Conservation (phyloP, 2,113 vertebrate genomes). For the Nycticorax nycticorax region DNA sequence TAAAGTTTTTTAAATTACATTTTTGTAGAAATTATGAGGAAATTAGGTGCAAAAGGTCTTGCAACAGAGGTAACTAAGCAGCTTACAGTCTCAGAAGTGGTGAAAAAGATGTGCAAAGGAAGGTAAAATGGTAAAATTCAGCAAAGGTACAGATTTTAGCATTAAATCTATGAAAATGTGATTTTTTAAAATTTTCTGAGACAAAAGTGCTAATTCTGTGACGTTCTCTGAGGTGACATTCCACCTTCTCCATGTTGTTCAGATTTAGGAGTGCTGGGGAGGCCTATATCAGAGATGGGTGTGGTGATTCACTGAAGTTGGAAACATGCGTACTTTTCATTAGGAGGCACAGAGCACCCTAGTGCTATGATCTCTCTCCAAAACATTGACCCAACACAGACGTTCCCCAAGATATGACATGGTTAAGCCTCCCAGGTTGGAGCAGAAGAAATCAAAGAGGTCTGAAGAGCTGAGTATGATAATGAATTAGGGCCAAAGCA, state of each 20-base stretch:
- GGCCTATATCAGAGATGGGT: neutral
- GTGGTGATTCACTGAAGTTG: neutral
- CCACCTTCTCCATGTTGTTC: neutral
- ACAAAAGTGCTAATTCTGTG: neutral
- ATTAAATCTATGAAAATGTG: neutral
- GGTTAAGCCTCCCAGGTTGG: neutral
- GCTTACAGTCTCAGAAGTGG: neutral
- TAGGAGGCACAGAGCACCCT: neutral
- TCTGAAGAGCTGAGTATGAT: neutral
- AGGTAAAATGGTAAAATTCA: neutral
- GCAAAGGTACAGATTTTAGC: neutral
- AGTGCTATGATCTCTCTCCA: neutral
- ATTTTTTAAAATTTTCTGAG: neutral
- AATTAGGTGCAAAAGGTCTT: neutral
- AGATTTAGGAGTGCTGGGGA: neutral
- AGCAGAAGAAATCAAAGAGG: neutral
- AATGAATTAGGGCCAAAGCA: neutral
- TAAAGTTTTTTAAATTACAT: neutral
- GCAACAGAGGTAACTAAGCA: neutral
- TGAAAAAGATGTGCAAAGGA: neutral
- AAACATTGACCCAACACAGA: neutral
- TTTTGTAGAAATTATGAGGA: neutral
- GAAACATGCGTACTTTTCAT: neutral
- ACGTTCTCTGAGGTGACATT: neutral
- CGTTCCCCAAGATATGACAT: neutral